phyloP scores from a whole-genome alignment of 2,888 invertebrate genomes.

The Tholera decimalis region DNA sequence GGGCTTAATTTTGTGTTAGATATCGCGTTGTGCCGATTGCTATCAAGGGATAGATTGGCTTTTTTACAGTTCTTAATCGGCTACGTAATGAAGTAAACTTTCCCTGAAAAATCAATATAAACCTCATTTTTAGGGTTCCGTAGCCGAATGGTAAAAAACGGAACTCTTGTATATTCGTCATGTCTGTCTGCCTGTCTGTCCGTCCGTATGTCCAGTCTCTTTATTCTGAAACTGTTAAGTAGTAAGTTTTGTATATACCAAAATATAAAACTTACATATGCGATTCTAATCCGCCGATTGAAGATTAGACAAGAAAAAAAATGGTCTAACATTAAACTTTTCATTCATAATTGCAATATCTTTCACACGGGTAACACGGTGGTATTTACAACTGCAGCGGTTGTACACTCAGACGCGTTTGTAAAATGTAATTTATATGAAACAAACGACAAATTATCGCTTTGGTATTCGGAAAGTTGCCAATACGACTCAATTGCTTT shows the following conservation, averaged over 20 bases:
- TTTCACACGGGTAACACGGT: constrained; percentile 3
- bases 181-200: too few species aligned
- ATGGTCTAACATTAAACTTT: background rate
- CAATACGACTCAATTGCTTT: constrained; percentile 54
- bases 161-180: too few species aligned
- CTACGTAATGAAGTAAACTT: background rate
- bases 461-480: constrained; percentile 54
- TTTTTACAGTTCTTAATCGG: background rate
- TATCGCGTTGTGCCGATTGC: background rate
- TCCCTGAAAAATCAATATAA: background rate
- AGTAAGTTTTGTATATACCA: too few species aligned
- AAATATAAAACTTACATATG: too few species aligned
- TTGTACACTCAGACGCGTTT: constrained; percentile 23
- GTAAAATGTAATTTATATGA: constrained; percentile 49
- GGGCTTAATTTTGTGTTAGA: background rate
- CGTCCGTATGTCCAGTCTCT: too few species aligned
- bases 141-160: too few species aligned
- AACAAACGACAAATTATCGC: constrained; percentile 60
- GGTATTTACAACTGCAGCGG: constrained; percentile 23
- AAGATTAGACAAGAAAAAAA: background rate
- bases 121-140: background rate
- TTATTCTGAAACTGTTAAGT: too few species aligned
- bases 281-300: too few species aligned
- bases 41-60: too few species aligned
- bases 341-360: constrained; percentile 26